phyloP scores from a whole-genome alignment of 1,140 invertebrate species.

The Platyura marginata region DNA sequence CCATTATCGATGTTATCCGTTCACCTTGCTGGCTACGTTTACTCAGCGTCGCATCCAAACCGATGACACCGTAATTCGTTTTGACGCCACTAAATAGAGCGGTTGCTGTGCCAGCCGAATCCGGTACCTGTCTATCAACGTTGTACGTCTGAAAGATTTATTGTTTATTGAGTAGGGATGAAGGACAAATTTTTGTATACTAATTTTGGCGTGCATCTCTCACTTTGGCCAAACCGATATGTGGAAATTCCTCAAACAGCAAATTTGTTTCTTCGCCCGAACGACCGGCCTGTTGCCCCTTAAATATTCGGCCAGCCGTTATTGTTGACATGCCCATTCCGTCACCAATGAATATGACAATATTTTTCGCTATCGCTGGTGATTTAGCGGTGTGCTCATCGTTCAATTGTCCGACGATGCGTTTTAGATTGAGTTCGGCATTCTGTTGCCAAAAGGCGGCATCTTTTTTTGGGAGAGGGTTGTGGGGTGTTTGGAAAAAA shows the following conservation, averaged over 20 bases:
- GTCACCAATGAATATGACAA: conserved; percentile 82
- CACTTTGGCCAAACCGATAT: conserved; percentile 70
- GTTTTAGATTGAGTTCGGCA: neutral
- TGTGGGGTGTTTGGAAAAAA: no score
- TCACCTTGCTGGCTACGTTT: conserved; percentile 44
- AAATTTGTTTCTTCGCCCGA: conserved; percentile 20
- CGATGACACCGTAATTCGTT: conserved; percentile 56
- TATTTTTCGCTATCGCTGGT: conserved; percentile 51
- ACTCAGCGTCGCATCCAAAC: conserved; percentile 49
- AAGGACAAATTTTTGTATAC: no score
- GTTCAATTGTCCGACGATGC: neutral
- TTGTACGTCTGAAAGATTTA: conserved; percentile 57
- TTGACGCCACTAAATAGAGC: conserved; percentile 71
- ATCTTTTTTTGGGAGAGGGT: no score
- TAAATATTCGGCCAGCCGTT: conserved; percentile 64
- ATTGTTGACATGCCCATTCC: conserved; percentile 86
- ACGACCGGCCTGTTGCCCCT: conserved; percentile 43
- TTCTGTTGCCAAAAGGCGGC: neutral
- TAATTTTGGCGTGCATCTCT: no score
- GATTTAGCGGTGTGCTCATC: neutral
- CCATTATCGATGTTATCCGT: conserved; percentile 32
- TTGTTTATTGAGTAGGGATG: no score
- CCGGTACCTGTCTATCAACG: conserved; percentile 69
- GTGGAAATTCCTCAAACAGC: conserved; percentile 65
- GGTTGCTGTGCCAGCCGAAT: conserved; percentile 63